Evolutionary conservation across 2,113 vertebrate genomes (phyloP), one percentile per base, ranked within the genome.

Genomic region (Anser brachyrhynchus): DNA sequence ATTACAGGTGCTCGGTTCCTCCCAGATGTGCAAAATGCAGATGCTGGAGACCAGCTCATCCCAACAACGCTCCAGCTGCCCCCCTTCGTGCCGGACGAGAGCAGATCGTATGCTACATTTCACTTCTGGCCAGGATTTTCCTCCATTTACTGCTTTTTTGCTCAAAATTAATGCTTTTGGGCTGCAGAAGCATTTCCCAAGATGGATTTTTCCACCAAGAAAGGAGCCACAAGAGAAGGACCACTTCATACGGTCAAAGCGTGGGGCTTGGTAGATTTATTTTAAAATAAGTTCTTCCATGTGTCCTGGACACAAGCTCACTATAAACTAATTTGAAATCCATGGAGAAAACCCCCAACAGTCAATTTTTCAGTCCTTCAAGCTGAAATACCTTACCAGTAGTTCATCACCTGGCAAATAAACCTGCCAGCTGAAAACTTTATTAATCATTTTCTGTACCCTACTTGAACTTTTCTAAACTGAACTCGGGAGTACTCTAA

Each of bases 391-490:
- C 41, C 3, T n/a, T 76, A 61, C 87, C 71, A 82, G 89, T 89
- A 94, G 93, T 97, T 96, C 92, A 97, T 95, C 93, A 93, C 96
- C 96, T 94, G 93, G 91, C 95, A 96, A 94, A 97, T 93, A 96
- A 96, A 96, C 84, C 95, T 95, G 93, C 93, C 95, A 95, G 84
- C 84, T 62, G 77, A 17, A 84, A 95, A 76, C 70, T 96, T 90
- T 92, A 91, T 96, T 93, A 94, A 97, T 93, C 93, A 89, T 82
- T 76, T 76, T 91, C 62, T 96, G 93, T 69, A 94, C 95, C 90
- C 86, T 95, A 51, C 44, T 69, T 96, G 95, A 96, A 96, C 95
- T 94, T 94, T 87, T 91, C 84, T 87, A 90, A 80, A 2, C 62
- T 73, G 84, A 93, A 52, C 89, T 87, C 89, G 2, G 22, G 74